Percentiles rank a stretch among this genome's conserved stretches.
Evolutionary conservation across 2,797 vertebrate genomes (phyloP).

Genomic region (Peromyscus attwateri): DNA sequence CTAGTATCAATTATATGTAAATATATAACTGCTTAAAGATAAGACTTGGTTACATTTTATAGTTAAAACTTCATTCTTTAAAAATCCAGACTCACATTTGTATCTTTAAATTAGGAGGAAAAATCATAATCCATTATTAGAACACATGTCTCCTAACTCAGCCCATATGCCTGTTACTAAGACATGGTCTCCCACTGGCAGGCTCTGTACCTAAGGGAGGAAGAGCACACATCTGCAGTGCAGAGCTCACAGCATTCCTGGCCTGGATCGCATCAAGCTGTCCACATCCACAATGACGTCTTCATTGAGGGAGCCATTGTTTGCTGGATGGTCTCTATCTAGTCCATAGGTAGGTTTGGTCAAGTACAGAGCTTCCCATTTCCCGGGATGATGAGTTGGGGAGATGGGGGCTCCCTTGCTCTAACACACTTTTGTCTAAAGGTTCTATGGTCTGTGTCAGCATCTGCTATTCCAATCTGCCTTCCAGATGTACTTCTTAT

Average conservation of each 20-base stretch:
- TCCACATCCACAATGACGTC: background rate
- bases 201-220: background rate
- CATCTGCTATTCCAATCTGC: background rate
- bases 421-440: background rate
- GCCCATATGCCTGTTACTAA: background rate
- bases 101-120: conserved; percentile 49
- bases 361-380: background rate
- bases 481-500: background rate
- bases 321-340: background rate
- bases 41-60: conserved; percentile 36
- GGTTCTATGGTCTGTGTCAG: background rate
- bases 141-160: background rate
- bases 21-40: background rate
- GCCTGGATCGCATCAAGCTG: background rate
- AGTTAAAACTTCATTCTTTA: conserved; percentile 39
- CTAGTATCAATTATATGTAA: background rate
- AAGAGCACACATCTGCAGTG: background rate
- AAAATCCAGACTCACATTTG: conserved; percentile 52
- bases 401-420: background rate
- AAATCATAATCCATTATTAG: conserved; percentile 1
- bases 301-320: background rate
- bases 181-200: background rate
- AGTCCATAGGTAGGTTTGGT: background rate
- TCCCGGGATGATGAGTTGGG: background rate
- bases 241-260: background rate